phyloP scores from a whole-genome alignment of 2,113 vertebrate species.

The Clarias gariepinus region DNA sequence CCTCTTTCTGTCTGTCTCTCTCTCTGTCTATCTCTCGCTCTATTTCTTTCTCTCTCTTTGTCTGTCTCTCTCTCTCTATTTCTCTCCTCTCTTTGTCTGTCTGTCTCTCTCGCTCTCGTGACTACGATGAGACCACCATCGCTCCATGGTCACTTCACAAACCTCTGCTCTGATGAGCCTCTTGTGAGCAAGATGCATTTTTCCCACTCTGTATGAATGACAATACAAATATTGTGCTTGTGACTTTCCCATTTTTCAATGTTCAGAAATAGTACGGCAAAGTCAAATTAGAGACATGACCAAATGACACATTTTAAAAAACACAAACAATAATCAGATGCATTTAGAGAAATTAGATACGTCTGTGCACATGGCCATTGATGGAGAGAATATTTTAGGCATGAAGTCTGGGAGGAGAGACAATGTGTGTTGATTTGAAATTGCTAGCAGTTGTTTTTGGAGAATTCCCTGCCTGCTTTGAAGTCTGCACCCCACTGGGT shows the following conservation, averaged over 20 bases:
- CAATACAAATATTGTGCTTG: constrained; percentile 8
- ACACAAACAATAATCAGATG: background rate
- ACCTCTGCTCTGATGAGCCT: constrained; percentile 13
- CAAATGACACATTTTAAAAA: background rate
- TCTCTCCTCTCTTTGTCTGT: constrained; percentile 63
- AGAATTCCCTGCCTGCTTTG: constrained; percentile 79
- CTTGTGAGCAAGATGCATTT: background rate
- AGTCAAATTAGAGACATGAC: background rate
- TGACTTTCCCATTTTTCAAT: background rate
- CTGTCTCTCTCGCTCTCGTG: background rate
- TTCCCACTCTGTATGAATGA: constrained; percentile 32
- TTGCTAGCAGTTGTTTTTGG: constrained; percentile 78
- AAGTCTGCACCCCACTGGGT: constrained; percentile 78
- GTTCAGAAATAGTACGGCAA: background rate
- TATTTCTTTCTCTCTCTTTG: constrained; percentile 50
- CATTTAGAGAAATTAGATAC: background rate
- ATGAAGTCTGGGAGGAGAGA: constrained; percentile 65
- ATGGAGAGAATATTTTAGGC: constrained; percentile 35
- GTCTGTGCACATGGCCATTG: background rate
- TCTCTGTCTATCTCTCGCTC: constrained; percentile 57
- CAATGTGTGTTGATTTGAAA: constrained; percentile 73
- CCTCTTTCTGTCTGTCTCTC: constrained; percentile 61
- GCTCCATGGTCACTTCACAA: constrained; percentile 12
- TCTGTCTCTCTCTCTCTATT: constrained; percentile 49
- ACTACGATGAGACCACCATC: constrained; percentile 16